Evolutionary conservation across 1,140 invertebrate species (phyloP), one percentile per base, ranked within the genome.

Genomic region (Periplaneta americana): DNA sequence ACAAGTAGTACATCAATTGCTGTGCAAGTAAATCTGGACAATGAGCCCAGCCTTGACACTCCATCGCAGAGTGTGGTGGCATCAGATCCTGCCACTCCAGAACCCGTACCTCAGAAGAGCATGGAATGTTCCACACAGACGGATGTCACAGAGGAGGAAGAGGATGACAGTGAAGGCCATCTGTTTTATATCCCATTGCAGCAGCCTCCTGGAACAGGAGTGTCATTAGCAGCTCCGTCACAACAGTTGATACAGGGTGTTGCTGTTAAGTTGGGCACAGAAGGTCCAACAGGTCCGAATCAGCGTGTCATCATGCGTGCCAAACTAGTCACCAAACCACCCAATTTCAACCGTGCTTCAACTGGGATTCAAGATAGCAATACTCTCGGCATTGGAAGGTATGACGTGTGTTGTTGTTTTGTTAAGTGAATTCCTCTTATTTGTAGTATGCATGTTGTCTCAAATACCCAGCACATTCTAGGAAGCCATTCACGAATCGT

Each of bases 151-250:
- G 91, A 83, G 37, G 81, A 88, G 82, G 32, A 87, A 87, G 75
- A 89, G 74, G 88, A 89, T 74, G 88, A 89, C 22, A 88, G 89
- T 13, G 89, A 89, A 34, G 91, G 91, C 22, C 91, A 93, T 75
- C 87, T 93, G n/a, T 94, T 94, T 86, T 94, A 94, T 82, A 93
- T 94, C 85, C 93, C 93, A 0, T 83, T 93, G 3, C 91, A 93
- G 85, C 83, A 83, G 10, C 74, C 81, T 33, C 89, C 91, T 13
- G 88, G 89, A 0, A 89, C 89, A 4, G 87, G 87, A 18, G 89
- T 88, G 0, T 87, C 86, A 32, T 88, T 87, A 81, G 80, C 86
- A 89, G 39, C 87, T 83, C 34, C 87, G 86, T 87, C 88, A 5
- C 89, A 90, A 78, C 89, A 91, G 80, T 83, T 92, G 32, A 93